These are phyloP conservation scores for Hoplostethus mediterraneus DNA, from an alignment of 2,797 vertebrate genomes.

Conservation along the genomic window DNA sequence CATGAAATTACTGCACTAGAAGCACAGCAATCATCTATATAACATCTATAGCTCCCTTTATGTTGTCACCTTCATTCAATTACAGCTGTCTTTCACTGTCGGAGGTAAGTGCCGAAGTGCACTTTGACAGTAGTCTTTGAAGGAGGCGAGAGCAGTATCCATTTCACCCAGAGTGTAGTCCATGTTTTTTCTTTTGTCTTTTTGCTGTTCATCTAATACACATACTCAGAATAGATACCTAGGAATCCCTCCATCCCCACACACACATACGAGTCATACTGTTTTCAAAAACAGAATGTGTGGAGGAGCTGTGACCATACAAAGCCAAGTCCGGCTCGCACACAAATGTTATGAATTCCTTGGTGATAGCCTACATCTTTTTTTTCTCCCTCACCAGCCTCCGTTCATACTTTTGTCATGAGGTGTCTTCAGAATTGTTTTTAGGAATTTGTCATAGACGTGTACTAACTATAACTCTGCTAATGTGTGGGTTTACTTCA, in stretches of 20 bases:
- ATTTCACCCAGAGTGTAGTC: too few species aligned
- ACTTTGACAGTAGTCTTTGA: too few species aligned
- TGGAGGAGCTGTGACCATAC: conserved; percentile 69
- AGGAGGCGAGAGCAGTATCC: too few species aligned
- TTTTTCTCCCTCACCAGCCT: conserved; percentile 51
- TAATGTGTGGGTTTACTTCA: conserved; percentile 56
- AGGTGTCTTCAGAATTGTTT: conserved; percentile 42
- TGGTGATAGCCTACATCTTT: conserved; percentile 35
- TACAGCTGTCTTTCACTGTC: too few species aligned
- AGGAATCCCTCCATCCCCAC: conserved; percentile 70
- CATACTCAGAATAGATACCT: conserved; percentile 50
- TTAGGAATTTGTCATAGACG: conserved; percentile 58
- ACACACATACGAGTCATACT: conserved; percentile 47
- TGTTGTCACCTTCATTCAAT: too few species aligned
- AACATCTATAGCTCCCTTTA: not conserved
- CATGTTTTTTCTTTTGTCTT: too few species aligned
- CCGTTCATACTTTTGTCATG: conserved; percentile 70
- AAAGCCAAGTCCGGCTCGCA: conserved; percentile 71
- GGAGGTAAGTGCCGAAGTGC: too few species aligned
- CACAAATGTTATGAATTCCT: conserved; percentile 39
- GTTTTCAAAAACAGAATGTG: conserved; percentile 63
- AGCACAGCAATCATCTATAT: conserved; percentile 30
- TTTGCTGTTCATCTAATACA: conserved; percentile 34
- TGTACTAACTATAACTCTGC: conserved; percentile 49
- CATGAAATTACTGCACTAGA: not conserved